These are phyloP conservation scores for Buteo buteo DNA, from an alignment of 2,113 vertebrate genomes.

Conservation along the genomic window DNA sequence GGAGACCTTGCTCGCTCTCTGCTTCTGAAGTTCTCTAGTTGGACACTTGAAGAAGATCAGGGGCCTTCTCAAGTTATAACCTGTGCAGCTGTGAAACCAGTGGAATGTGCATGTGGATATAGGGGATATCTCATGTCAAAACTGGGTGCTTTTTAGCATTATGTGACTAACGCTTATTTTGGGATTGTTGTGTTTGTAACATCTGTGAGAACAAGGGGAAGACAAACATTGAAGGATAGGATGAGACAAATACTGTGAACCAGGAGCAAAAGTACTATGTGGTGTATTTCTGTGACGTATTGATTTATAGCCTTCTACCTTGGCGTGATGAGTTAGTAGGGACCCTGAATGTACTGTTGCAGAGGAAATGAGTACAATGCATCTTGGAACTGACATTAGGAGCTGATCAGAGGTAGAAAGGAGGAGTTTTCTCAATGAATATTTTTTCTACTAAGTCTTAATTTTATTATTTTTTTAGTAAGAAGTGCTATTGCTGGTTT, in stretches of 20 bases:
- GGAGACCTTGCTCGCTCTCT: neutral
- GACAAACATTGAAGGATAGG: neutral
- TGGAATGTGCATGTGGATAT: neutral
- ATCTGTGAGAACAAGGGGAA: neutral
- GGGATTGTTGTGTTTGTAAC: neutral
- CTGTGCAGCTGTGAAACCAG: neutral
- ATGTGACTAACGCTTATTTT: neutral
- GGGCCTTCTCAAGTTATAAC: neutral
- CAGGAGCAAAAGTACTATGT: neutral
- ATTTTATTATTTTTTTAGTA: neutral
- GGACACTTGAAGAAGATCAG: neutral
- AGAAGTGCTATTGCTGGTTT: neutral
- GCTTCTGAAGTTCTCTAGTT: neutral
- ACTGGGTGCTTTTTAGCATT: neutral
- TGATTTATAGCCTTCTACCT: rapidly evolving
- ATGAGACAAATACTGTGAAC: neutral
- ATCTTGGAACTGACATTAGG: neutral
- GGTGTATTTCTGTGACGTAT: rapidly evolving
- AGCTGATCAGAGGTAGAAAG: neutral
- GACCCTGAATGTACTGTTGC: neutral
- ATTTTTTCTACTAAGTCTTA: neutral
- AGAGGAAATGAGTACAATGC: neutral
- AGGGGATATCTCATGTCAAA: neutral
- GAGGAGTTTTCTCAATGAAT: neutral
- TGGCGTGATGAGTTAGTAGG: neutral